Base-by-base conservation (phyloP, 2,113 vertebrate species). In the Calypte anna region DNA sequence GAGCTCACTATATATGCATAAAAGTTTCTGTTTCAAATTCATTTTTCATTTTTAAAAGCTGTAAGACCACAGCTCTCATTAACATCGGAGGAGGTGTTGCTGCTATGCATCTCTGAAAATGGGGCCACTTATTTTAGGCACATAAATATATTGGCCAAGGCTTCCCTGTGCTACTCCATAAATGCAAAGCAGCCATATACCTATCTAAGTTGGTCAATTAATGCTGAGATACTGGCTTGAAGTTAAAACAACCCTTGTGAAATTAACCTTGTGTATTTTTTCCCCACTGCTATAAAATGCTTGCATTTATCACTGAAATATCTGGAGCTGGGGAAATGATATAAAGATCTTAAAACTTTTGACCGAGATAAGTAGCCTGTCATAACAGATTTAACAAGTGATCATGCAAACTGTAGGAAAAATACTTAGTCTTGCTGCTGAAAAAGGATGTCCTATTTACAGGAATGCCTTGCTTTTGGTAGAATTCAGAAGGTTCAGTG, bases 361-460 rank as follows among this genome's bases (percentile, higher is more conserved):
- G 38, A 78, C 88, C 78, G 61, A 88, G 72, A 86, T 91, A 81
- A 93, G 87, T 74, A 83, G 44, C 44, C 55, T 83, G 85, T 90
- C 90, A 86, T 68, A 96, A 81, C 48, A 90, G 75, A 94, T 94
- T 94, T 94, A 95, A 53, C 25, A 96, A 93, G 79, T 82, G 31
- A 91, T 90, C 76, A 40, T 54, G 72, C 48, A 95, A 94, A 86
- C 61, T 21, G 13, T 2, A 72, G 63, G n/a, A 76, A 88, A 95
- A 95, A 81, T 58, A 58, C 82, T 73, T 57, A 53, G 43, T 77
- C 68, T 63, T 87, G 14, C 27, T 88, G 40, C 43, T 75, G n/a
- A 93, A 64, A 85, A 89, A 84, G 40, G 40, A 67, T 59, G 62
- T 79, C 54, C 30, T 92, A 24, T 79, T 82, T 92, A 76, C 58